phyloP scores from a whole-genome alignment of 2,888 invertebrate genomes.

The Folsomia manolachei region DNA sequence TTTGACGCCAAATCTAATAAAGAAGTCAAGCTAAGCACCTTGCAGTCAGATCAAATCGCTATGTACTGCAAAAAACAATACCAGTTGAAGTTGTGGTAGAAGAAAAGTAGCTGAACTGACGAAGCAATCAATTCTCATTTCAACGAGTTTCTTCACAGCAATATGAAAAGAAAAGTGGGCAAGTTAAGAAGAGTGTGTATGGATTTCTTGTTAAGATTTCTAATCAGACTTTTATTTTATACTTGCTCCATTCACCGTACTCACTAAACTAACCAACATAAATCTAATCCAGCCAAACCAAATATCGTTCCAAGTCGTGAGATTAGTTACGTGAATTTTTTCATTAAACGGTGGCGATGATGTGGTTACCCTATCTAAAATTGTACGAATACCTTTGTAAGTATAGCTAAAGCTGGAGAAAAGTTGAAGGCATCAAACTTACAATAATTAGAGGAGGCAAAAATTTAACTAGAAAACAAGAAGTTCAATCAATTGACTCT shows the following conservation, averaged over 20 bases:
- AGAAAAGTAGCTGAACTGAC: background rate
- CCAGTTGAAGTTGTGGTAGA: no score
- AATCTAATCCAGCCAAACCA: background rate
- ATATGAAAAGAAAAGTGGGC: no score
- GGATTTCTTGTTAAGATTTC: background rate
- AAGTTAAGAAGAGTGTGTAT: no score
- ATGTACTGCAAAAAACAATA: no score
- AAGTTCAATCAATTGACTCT: no score
- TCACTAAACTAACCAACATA: background rate
- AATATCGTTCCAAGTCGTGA: slow-evolving; percentile 11
- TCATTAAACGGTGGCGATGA: background rate
- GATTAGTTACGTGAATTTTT: slow-evolving; percentile 14
- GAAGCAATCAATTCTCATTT: background rate
- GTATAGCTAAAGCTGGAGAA: no score
- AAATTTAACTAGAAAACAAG: no score
- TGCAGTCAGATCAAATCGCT: background rate
- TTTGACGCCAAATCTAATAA: background rate
- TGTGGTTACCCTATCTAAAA: no score
- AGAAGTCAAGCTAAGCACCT: background rate
- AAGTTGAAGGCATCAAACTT: no score
- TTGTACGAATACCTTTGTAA: no score
- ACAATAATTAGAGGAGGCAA: no score
- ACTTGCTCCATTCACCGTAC: background rate
- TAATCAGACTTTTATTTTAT: background rate
- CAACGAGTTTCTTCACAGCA: background rate